Base-by-base conservation (phyloP, 2,113 vertebrate genomes). In the Gobiocypris rarus region DNA sequence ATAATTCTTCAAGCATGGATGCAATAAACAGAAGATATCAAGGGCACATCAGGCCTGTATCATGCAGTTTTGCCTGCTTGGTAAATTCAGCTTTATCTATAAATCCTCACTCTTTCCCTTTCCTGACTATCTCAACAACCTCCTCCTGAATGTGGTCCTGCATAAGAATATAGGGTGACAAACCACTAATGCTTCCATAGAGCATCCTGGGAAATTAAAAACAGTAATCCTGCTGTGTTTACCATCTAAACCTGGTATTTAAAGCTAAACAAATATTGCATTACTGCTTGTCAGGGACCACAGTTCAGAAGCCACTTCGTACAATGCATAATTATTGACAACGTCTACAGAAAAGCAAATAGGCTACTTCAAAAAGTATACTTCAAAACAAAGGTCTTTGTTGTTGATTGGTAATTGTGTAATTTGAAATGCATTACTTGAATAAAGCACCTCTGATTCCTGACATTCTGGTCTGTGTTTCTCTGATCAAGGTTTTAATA, bases 401-500 rank as follows among this genome's bases (percentile, higher is more conserved):
- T 9, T 76, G 34, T 24, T 26, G 34, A 43, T 28, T 81, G 43
- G 24, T 52, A n/a, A 45, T 19, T 80, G n/a, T 52, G 61, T 81
- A 58, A 48, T 9, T 19, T 56, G 73, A 38, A 41, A 67, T 38
- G 58, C 45, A 77, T 63, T 31, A 24, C 28, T 70, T 38, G 41
- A 61, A 78, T 63, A 8, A 31, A 34, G 24, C n/a, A 48, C 38
- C 43, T 26, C 13, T 48, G 13, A 48, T 28, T 28, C 10, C 41
- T 38, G 22, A 3, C n/a, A 22, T 28, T 2, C 34, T 31, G 28
- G 13, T 4, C 26, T 6, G 28, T 2, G 2, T 75, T 8, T 48
- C 38, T 71, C 43, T 71, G 75, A 84, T 84, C 58, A 84, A 71
- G n/a, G 58, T 80, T 79, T 59, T 69, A 75, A 82, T 85, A 81